Percentiles rank a stretch among this genome's conserved stretches.
Evolutionary conservation across 2,113 vertebrate genomes (phyloP).

Genomic region (Tilapia sparmanii): DNA sequence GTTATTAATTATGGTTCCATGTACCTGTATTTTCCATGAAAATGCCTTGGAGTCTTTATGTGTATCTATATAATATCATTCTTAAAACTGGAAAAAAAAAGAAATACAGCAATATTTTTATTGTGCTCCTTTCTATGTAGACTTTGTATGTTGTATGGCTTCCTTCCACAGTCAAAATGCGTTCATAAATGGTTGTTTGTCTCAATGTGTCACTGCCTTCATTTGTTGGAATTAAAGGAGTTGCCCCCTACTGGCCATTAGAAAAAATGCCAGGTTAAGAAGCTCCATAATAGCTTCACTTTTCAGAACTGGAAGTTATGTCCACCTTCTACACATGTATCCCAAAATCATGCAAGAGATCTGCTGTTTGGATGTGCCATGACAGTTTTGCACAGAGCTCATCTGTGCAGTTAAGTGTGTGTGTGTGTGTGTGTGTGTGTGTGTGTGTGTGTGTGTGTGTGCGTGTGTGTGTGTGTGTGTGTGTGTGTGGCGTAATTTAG

Average conservation of each 20-base stretch:
- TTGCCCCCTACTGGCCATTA: neutral
- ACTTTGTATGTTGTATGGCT: neutral
- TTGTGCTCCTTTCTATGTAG: neutral
- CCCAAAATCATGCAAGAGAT: conserved; percentile 13
- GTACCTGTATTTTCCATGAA: neutral
- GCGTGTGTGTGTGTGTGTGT: neutral
- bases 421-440: neutral
- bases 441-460: neutral
- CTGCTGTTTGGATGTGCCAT: conserved; percentile 53
- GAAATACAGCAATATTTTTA: neutral
- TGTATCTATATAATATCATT: fast-evolving
- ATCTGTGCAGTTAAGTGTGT: conserved; percentile 71
- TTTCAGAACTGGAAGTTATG: neutral
- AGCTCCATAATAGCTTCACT: neutral
- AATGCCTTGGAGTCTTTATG: neutral
- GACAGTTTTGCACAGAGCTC: conserved; percentile 80
- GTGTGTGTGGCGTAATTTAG: conserved; percentile 36
- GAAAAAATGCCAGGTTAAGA: neutral
- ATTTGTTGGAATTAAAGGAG: neutral
- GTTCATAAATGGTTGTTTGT: neutral
- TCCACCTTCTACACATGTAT: neutral
- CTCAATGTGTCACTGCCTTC: neutral
- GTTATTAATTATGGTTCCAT: neutral
- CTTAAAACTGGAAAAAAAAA: fast-evolving
- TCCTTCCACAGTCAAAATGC: neutral